phyloP scores from a whole-genome alignment of 2,797 vertebrate genomes.

The Austrolebias charrua region DNA sequence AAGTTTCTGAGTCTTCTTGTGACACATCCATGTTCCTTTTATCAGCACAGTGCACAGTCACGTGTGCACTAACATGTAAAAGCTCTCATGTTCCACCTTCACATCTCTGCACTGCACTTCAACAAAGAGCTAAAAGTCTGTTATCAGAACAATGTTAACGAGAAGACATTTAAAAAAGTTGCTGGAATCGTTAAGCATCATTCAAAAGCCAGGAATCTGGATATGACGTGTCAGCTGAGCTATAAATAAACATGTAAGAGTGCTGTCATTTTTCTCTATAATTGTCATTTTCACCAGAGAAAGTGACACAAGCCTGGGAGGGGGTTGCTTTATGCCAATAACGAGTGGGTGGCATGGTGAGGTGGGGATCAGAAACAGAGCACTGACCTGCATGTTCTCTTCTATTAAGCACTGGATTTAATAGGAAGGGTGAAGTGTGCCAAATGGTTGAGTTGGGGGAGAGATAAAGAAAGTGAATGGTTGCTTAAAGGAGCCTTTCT shows the following conservation, averaged over 20 bases:
- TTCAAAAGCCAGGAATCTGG: slow-evolving; percentile 54
- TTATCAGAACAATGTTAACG: slow-evolving; percentile 11
- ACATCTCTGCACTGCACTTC: slow-evolving; percentile 10
- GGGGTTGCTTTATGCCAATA: slow-evolving; percentile 37
- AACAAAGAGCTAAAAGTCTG: slow-evolving; percentile 17
- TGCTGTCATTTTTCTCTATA: slow-evolving; percentile 59
- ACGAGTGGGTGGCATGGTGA: slow-evolving; percentile 23
- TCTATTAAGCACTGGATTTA: slow-evolving; percentile 45
- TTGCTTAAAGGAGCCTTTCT: slow-evolving; percentile 31
- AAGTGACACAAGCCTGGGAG: slow-evolving; percentile 34
- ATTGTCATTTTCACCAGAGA: slow-evolving; percentile 41
- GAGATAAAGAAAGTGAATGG: slow-evolving; percentile 24
- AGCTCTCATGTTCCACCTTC: slow-evolving; percentile 16
- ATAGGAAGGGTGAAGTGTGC: slow-evolving; percentile 43
- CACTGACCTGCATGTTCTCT: slow-evolving; percentile 36
- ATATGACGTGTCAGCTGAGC: slow-evolving; percentile 41
- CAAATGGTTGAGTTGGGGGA: slow-evolving; percentile 37
- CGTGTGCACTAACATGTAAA: background rate
- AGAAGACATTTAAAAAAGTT: too few relatives aligned
- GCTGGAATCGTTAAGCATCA: slow-evolving; percentile 16
- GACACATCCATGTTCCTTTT: too few relatives aligned
- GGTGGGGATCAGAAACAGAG: slow-evolving; percentile 27
- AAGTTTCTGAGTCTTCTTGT: too few relatives aligned
- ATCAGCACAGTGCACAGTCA: slow-evolving; percentile 1
- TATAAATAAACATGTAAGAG: slow-evolving; percentile 64